These are phyloP conservation scores for Nansenia antarctica DNA, from an alignment of 2,113 vertebrate genomes.

Conservation along the genomic window DNA sequence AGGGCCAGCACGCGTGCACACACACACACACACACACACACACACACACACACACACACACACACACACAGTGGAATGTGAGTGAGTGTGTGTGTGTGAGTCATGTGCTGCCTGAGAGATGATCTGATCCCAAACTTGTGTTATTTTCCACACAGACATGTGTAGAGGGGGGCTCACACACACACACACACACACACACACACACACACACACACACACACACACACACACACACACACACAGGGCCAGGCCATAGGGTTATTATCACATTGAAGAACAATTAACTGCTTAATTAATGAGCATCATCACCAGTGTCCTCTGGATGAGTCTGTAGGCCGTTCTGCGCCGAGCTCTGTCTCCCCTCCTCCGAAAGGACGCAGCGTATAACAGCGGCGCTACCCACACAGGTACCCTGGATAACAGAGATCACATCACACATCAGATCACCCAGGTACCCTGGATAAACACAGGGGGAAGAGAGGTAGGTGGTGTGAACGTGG, in stretches of 20 bases:
- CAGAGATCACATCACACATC: neutral
- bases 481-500: too few species aligned
- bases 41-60: slow-evolving; percentile 30
- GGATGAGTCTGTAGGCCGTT: slow-evolving; percentile 24
- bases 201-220: neutral
- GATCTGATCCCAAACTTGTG: slow-evolving; percentile 6
- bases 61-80: slow-evolving; percentile 8
- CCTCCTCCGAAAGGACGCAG: neutral
- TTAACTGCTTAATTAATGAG: too few species aligned
- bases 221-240: neutral
- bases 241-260: neutral
- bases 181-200: neutral
- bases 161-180: neutral
- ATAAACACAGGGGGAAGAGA: too few species aligned
- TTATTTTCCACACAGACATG: slow-evolving; percentile 1
- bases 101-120: neutral
- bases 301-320: slow-evolving; percentile 8
- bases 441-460: neutral
- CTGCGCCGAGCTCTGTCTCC: slow-evolving; percentile 18
- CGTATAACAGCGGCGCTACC: slow-evolving; percentile 21
- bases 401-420: slow-evolving; percentile 20
- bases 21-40: neutral
- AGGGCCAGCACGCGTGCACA: neutral
- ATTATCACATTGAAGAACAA: too few species aligned
- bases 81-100: too few species aligned